Conservation (phyloP, 2,797 vertebrate genomes). For the Coccyzus lansbergi region DNA sequence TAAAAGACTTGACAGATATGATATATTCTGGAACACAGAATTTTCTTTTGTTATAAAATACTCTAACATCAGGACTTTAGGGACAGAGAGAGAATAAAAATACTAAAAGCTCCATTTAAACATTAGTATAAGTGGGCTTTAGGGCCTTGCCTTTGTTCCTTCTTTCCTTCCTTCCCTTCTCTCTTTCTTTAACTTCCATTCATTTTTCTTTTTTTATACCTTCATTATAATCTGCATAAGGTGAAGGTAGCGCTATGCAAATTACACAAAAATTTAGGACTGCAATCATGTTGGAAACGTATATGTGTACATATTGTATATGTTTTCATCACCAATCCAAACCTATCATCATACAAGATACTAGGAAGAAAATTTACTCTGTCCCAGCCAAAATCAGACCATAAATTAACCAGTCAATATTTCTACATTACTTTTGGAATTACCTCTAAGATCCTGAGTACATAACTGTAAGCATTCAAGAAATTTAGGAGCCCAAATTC, state of each 20-base stretch:
- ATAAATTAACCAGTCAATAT: background rate
- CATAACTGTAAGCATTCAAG: background rate
- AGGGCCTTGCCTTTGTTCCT: too few species aligned
- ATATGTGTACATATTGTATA: too few species aligned
- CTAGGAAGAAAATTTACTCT: background rate
- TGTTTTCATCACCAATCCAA: background rate
- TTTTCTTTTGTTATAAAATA: background rate
- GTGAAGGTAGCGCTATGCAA: background rate
- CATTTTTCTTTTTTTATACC: background rate
- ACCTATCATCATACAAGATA: background rate
- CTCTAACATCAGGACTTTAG: background rate
- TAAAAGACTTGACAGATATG: background rate
- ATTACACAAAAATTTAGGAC: background rate
- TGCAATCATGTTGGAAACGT: background rate
- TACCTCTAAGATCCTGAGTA: background rate
- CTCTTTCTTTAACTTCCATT: background rate
- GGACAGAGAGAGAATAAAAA: background rate
- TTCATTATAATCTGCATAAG: background rate
- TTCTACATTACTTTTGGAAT: background rate
- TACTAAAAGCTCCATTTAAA: background rate
- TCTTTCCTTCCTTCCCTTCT: too few species aligned
- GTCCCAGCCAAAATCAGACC: background rate
- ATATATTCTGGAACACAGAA: background rate
- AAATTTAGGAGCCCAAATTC: background rate
- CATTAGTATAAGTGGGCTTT: background rate